These are phyloP conservation scores for Chalcis sispes DNA, from an alignment of 2,888 invertebrate species.

Conservation along the genomic window DNA sequence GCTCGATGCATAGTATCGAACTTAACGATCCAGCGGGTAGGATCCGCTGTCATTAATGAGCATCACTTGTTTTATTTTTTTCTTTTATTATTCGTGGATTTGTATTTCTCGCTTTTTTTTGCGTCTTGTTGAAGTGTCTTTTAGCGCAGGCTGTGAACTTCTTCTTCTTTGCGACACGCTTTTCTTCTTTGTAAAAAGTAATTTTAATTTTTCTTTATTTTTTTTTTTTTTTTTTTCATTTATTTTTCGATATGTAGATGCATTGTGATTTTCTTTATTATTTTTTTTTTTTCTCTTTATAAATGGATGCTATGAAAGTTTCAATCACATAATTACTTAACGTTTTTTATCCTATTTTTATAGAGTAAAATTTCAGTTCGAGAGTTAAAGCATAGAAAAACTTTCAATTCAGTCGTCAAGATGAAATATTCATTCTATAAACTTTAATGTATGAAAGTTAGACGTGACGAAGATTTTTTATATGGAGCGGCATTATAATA, in stretches of 20 bases:
- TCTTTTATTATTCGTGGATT: background rate
- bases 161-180: background rate
- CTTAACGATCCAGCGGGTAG: constrained; percentile 42
- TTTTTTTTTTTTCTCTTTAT: background rate
- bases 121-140: background rate
- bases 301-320: too few species aligned
- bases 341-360: too few species aligned
- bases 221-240: background rate
- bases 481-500: too few species aligned
- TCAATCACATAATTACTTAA: too few species aligned
- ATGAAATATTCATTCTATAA: too few species aligned
- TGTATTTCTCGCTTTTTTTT: background rate
- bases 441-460: too few species aligned
- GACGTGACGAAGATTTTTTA: too few species aligned
- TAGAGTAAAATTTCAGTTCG: too few species aligned
- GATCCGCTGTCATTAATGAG: constrained; percentile 32
- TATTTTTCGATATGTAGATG: background rate
- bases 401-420: too few species aligned
- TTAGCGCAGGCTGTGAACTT: background rate
- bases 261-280: background rate
- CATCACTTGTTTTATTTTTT: constrained; percentile 4
- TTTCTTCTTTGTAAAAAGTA: background rate
- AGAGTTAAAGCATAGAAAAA: too few species aligned
- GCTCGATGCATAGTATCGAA: too few species aligned
- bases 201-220: background rate